phyloP scores from a whole-genome alignment of 2,113 vertebrate species.

The Ginglymostoma cirratum region DNA sequence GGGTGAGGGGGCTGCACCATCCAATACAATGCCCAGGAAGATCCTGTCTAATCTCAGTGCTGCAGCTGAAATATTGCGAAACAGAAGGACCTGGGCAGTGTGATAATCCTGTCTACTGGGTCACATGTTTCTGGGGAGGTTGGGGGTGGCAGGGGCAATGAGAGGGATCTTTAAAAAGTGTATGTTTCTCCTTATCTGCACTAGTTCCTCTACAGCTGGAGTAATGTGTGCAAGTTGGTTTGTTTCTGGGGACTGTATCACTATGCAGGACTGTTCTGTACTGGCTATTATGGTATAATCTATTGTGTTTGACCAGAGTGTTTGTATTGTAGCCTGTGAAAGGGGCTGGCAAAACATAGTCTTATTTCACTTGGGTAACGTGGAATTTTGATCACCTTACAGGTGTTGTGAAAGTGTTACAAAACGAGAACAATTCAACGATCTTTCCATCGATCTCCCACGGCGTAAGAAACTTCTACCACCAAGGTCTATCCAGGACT shows the following conservation, averaged over 20 bases:
- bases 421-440: conserved; percentile 93
- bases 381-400: conserved; percentile 13
- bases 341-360: background rate
- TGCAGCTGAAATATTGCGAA: background rate
- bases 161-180: background rate
- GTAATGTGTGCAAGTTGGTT: background rate
- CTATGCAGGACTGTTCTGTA: background rate
- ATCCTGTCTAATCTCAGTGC: background rate
- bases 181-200: background rate
- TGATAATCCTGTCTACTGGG: background rate
- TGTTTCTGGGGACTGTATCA: background rate
- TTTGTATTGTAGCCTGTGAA: background rate
- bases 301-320: background rate
- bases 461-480: conserved; percentile 82
- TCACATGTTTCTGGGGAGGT: no score
- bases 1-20: background rate
- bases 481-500: conserved; percentile 88
- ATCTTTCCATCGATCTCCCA: conserved; percentile 93
- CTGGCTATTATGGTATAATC: background rate
- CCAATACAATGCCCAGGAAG: background rate
- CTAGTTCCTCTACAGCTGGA: background rate
- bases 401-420: conserved; percentile 90
- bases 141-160: no score
- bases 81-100: background rate
- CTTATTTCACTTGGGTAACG: background rate